Evolutionary conservation across 2,797 vertebrate species (phyloP).

Genomic region (Gobio occitaniae): DNA sequence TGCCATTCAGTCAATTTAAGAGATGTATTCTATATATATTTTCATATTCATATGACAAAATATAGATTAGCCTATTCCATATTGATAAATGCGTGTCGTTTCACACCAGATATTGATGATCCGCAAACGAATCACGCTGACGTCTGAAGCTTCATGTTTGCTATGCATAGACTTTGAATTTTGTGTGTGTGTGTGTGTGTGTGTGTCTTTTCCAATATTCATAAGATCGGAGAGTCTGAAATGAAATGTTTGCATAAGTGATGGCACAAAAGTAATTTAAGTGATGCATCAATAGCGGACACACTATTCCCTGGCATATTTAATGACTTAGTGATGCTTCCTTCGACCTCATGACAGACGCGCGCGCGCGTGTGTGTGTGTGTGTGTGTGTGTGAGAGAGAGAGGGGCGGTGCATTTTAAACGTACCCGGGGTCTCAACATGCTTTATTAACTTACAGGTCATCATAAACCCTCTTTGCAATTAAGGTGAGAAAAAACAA

Average conservation of each 20-base stretch:
- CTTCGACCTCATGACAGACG: background rate
- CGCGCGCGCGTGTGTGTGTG: background rate
- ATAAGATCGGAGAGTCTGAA: background rate
- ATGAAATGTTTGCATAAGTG: constrained; percentile 11
- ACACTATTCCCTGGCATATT: constrained; percentile 1
- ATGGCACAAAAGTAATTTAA: constrained; percentile 1
- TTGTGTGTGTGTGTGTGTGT: too few species aligned
- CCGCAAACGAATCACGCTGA: background rate
- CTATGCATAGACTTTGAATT: background rate
- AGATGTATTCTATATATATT: background rate
- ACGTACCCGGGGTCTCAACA: constrained; percentile 67
- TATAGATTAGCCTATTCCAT: too few species aligned
- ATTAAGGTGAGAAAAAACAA: background rate
- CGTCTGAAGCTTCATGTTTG: background rate
- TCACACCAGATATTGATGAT: background rate
- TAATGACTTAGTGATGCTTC: constrained; percentile 21
- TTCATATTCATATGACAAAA: background rate
- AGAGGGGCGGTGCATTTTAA: constrained; percentile 57
- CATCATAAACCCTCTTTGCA: constrained; percentile 40
- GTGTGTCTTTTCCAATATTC: background rate
- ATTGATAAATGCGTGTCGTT: too few species aligned
- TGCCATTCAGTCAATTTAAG: background rate
- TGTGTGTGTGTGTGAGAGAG: background rate
- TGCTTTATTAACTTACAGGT: constrained; percentile 57
- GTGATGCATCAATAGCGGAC: background rate